Base-by-base conservation (phyloP, 2,113 vertebrate genomes). In the Microtus pennsylvanicus region DNA sequence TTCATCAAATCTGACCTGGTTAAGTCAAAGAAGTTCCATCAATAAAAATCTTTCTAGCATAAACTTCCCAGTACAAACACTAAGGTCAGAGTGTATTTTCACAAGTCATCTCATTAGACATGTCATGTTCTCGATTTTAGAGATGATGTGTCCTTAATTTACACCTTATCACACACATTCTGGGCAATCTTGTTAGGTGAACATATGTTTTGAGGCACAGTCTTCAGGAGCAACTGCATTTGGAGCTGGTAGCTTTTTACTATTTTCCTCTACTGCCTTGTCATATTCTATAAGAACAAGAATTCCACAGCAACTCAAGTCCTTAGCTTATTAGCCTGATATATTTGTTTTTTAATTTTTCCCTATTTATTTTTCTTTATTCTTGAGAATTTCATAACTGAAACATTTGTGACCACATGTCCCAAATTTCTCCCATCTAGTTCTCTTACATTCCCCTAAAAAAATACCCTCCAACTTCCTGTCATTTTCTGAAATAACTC, bases 1-100 rank as follows among this genome's bases (percentile, higher is more conserved):
- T 72, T 96, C 93, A 24, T 96, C 94, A 97, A 82, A 95, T 69
- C 67, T 96, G 89, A 26, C 47, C 94, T 96, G 87, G 77, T 92
- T 97, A 97, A 83, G 76, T 96, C 77, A 97, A 61, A 80, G 83
- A 93, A 94, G 87, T 55, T 95, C 90, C 76, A 45, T 28, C 33
- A 70, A 17, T 28, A 91, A 93, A 93, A 94, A 87, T 42, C 47
- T 96, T 95, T 96, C 87, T 94, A 96, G 17, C 55, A 86, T 85
- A 92, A 93, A n/a, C 30, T 91, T 67, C 61, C 72, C 95, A 96
- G 26, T 22, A 70, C 38, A 89, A 17, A 0, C 21, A 67, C 42
- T 77, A 90, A 98, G 52, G 17, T n/a, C n/a, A 92, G 4, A 4
- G 5, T 81, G 38, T 72, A 70, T 63, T 97, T 72, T 17, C 14